Base-by-base conservation (phyloP, 2,888 invertebrate species). In the Eristalinus aeneus region DNA sequence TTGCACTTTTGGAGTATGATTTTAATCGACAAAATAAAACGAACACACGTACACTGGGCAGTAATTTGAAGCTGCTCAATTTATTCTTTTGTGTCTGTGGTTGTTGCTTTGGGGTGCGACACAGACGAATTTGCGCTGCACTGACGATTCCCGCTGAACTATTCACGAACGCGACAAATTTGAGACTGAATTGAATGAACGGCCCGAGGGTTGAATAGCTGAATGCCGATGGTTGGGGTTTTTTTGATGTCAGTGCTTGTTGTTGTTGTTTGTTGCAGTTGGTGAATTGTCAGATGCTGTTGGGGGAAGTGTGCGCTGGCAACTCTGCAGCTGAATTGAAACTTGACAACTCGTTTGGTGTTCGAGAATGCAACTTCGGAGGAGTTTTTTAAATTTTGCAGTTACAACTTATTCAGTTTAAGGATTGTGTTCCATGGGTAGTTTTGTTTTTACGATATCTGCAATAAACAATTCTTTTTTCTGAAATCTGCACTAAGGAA, bases 161-260 rank as follows among this genome's bases (percentile, higher is more conserved):
- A 23, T 39, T 34, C 65, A 74, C 86, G 77, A 65, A 82, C 71
- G 65, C 82, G 86, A 82, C 77, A 78, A 86, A 61, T 82, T 78
- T 77, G 65, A 63, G 56, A 86, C 86, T 86, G 77, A 75, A 73
- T 71, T 34, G 65, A 46, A 46, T 16, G 46, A 46, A 46, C 46
- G 0, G 46, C 46, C 16, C 53, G 64, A 58, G 60, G 65, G 72
- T 61, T 23, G 58, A 39, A 69, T 81, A 77, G 81, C 85, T 86
- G 81, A 77, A 81, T 81, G 69, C 22, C 22, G 36, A 64, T 65
- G 72, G 36, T 80, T 63, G 31, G 34, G 36, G 65, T 67, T 63
- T 68, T 69, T 72, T 75, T 22, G n/a, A 10, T 10, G 16, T 56
- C 23, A 6, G 3, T 23, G 9, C 11, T 56, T 9, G 23, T 20